These are phyloP conservation scores for Paedocypris micromegethes DNA, from an alignment of 2,797 vertebrate species.

Conservation along the genomic window DNA sequence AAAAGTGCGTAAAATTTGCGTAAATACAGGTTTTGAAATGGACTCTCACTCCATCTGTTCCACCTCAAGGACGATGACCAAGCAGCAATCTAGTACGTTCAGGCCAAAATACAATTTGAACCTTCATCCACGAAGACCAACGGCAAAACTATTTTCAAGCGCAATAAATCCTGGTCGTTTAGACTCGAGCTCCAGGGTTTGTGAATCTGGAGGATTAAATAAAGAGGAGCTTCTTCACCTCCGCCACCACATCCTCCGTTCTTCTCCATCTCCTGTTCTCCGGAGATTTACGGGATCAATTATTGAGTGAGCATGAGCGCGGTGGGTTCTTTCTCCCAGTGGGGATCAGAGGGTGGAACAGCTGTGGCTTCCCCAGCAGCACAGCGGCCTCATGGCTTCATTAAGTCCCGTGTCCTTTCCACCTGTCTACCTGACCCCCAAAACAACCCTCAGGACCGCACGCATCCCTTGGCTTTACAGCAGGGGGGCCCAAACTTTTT, in stretches of 20 bases:
- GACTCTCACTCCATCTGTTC: too few relatives aligned
- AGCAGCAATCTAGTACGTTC: too few relatives aligned
- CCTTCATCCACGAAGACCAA: too few relatives aligned
- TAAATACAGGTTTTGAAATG: too few relatives aligned
- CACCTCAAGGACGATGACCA: too few relatives aligned
- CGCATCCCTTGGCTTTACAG: too few relatives aligned
- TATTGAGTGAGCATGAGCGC: conserved; percentile 62
- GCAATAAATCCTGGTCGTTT: too few relatives aligned
- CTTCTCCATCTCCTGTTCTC: conserved; percentile 16
- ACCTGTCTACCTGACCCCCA: conserved; percentile 23
- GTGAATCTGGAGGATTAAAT: conserved; percentile 5
- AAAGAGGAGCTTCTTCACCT: conserved; percentile 1
- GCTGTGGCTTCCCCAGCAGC: conserved; percentile 60
- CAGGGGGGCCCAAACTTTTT: too few relatives aligned
- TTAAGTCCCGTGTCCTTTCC: conserved; percentile 42
- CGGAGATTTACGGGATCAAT: conserved; percentile 56
- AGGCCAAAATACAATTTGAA: too few relatives aligned
- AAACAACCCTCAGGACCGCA: not conserved
- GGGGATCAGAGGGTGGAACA: conserved; percentile 67
- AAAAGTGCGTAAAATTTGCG: too few relatives aligned
- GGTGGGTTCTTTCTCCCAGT: conserved; percentile 66
- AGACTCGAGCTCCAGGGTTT: too few relatives aligned
- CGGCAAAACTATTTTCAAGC: too few relatives aligned
- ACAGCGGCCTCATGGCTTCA: conserved; percentile 54
- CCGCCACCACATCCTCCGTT: not conserved